Evolutionary conservation across 2,113 vertebrate genomes (phyloP), one percentile per base, ranked within the genome.

Genomic region (Rhabdornis inornatus): DNA sequence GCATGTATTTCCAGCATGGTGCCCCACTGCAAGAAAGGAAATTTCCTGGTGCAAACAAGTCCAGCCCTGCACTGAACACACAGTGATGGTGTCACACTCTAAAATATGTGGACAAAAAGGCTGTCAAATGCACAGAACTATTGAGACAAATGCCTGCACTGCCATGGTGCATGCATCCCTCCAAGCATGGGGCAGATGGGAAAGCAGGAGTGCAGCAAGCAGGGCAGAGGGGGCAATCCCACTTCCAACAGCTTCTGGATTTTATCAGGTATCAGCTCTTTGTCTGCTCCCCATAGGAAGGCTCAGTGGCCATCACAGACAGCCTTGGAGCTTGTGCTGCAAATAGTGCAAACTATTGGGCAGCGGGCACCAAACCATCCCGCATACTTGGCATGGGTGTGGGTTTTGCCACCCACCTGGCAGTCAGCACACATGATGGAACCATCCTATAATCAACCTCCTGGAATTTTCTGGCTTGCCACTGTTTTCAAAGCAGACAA

Each of bases 371-470:
- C 1, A 8, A 90, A 85, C 53, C 65, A 68, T 76, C n/a, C 63
- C 0, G 0, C 20, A 35, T 57, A 80, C 83, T 76, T 95, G 92
- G 78, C 87, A 72, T 0, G 11, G 44, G 3, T 37, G 20, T 9
- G 77, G 44, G 17, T n/a, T 90, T 65, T 88, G 85, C 76, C 90
- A 95, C 79, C 86, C 83, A 83, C 76, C 71, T 88, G 64, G 86
- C 76, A 89, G 64, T 39, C 78, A 40, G 55, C 50, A 72, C 59
- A 70, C 28, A 70, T 25, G 53, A 70, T n/a, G 63, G 76, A 90
- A 94, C 76, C 56, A 59, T 57, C 81, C 69, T 61, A 42, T 28
- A 80, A 80, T 3, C 37, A 47, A 44, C 76, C 33, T 83, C 75
- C 74, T 60, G 66, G 91, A 69, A 55, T 83, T 40, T 76, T 91